Evolutionary conservation across 2,797 vertebrate genomes (phyloP).

Genomic region (Chaenodraco wilsoni): DNA sequence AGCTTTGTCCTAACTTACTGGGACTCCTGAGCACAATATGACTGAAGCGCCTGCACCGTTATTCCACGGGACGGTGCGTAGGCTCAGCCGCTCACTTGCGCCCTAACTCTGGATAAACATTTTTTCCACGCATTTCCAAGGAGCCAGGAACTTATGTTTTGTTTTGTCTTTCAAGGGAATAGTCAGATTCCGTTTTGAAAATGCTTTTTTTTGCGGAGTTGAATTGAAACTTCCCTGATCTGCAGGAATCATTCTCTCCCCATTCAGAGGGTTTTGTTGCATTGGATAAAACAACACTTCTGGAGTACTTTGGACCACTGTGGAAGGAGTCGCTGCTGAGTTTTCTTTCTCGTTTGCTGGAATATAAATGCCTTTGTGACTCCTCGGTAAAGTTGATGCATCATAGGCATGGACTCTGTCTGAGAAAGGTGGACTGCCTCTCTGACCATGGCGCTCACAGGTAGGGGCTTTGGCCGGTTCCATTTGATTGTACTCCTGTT

Average conservation of each 20-base stretch:
- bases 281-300: conserved; percentile 36
- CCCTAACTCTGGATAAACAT: conserved; percentile 67
- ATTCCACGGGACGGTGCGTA: conserved; percentile 74
- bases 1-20: conserved; percentile 84
- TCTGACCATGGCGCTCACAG: conserved; percentile 80
- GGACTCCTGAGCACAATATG: conserved; percentile 75
- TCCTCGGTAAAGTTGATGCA: conserved; percentile 78
- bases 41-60: conserved; percentile 81
- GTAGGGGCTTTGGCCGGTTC: conserved; percentile 73
- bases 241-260: conserved; percentile 47
- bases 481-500: conserved; percentile 80
- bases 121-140: conserved; percentile 26
- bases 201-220: conserved; percentile 48
- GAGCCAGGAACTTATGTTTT: conserved; percentile 42
- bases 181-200: conserved; percentile 18
- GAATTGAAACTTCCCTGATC: conserved; percentile 55
- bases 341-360: conserved; percentile 46
- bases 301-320: conserved; percentile 52
- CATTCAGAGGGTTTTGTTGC: conserved; percentile 53
- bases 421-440: conserved; percentile 78
- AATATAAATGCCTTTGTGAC: conserved; percentile 72
- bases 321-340: conserved; percentile 24
- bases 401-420: conserved; percentile 77
- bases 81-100: conserved; percentile 51
- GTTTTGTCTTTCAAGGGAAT: conserved; percentile 16